Percentiles rank a stretch among this genome's conserved stretches.
Conservation (phyloP, 2,113 vertebrate species). For the Choloepus hoffmanni region DNA sequence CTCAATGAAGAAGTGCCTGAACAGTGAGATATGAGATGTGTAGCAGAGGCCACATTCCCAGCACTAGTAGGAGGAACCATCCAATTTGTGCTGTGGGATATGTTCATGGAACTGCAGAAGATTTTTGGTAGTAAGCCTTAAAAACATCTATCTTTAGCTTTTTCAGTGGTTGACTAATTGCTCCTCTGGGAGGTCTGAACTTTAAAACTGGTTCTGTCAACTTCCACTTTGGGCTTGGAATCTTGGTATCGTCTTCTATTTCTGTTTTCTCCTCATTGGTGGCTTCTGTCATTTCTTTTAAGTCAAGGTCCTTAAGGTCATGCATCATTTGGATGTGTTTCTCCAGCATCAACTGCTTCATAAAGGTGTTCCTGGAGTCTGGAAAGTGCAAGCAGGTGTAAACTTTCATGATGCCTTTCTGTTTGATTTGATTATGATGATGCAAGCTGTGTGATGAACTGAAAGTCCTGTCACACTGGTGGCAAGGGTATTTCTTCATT, state of each 20-base stretch:
- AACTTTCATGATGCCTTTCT: constrained; percentile 91
- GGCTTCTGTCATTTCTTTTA: constrained; percentile 87
- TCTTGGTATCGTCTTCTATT: constrained; percentile 90
- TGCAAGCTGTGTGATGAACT: constrained; percentile 98
- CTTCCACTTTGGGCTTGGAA: constrained; percentile 93
- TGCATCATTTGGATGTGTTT: constrained; percentile 96
- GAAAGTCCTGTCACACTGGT: constrained; percentile 97
- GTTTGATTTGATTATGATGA: constrained; percentile 97
- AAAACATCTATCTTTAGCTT: constrained; percentile 98
- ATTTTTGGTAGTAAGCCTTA: constrained; percentile 95
- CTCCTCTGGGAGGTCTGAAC: constrained; percentile 87
- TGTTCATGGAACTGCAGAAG: constrained; percentile 94
- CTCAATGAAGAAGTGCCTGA: constrained; percentile 97
- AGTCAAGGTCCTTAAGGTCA: constrained; percentile 90
- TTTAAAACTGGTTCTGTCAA: constrained; percentile 87
- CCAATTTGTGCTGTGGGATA: constrained; percentile 95
- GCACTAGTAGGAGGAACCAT: constrained; percentile 96
- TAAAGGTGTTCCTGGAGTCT: constrained; percentile 92
- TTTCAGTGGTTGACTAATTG: constrained; percentile 93
- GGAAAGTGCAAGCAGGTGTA: constrained; percentile 87
- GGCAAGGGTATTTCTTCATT: constrained; percentile 98
- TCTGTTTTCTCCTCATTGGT: constrained; percentile 82
- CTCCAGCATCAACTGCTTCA: constrained; percentile 94
- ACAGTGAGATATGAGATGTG: constrained; percentile 95
- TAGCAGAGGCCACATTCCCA: constrained; percentile 97